A percentile compares a stretch with the other conserved stretches of the same genome.
These are phyloP conservation scores for Hydrotaea diabolus DNA, from an alignment of 2,888 invertebrate species.

Conservation along the genomic window DNA sequence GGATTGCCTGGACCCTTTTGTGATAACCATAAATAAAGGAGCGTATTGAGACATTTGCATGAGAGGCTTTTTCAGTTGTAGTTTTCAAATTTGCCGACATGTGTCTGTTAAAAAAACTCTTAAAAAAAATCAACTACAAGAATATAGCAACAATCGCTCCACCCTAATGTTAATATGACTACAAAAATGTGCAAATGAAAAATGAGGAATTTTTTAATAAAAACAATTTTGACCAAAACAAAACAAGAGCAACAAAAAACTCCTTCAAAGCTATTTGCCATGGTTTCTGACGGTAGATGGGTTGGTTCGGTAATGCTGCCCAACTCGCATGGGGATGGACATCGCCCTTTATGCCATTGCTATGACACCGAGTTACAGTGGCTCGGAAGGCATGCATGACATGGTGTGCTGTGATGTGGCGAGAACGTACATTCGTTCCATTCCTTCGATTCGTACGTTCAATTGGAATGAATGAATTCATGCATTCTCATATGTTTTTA, in stretches of 20 bases:
- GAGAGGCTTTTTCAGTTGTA: no score
- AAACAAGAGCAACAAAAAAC: not conserved
- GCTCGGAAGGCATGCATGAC: no score
- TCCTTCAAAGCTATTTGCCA: conserved; percentile 46
- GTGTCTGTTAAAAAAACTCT: no score
- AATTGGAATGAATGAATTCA: conserved; percentile 21
- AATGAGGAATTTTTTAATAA: conserved; percentile 56
- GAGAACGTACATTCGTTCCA: conserved; percentile 19
- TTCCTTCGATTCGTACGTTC: conserved; percentile 30
- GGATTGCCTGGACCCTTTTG: no score
- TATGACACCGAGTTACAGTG: conserved; percentile 1
- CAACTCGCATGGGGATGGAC: no score
- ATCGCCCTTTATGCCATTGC: not conserved
- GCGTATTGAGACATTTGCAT: no score
- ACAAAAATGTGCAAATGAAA: conserved; percentile 46
- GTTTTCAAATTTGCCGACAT: no score
- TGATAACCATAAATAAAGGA: no score
- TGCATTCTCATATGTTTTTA: conserved; percentile 5
- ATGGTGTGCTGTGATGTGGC: not conserved
- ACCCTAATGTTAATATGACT: not conserved
- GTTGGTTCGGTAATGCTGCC: no score
- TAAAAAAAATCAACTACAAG: no score
- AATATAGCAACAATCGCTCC: conserved; percentile 10
- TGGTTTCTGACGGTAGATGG: not conserved
- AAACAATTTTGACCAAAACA: conserved; percentile 19